Base-by-base conservation (phyloP, 2,113 vertebrate species). In the Saguinus imperator region DNA sequence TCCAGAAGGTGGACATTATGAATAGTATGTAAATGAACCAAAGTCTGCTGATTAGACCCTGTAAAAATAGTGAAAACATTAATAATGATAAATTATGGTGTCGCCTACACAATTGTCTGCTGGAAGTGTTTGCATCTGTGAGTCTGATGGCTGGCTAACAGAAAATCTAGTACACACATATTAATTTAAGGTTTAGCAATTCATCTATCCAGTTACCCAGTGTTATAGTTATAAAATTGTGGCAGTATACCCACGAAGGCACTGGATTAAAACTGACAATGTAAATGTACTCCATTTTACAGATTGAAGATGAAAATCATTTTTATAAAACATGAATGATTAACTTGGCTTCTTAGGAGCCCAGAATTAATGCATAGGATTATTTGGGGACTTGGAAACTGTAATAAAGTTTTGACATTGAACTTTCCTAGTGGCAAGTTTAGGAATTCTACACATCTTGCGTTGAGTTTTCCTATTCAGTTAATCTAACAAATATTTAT, bases 41-140 rank as follows among this genome's bases (percentile, higher is more conserved):
- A 82, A 21, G 12, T 92, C 48, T 95, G 10, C 9, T 70, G 45
- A 85, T 95, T 94, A 82, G 81, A 93, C 40, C n/a, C 37, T 73
- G 17, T 57, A 64, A 73, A 91, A 84, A 68, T 13, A 87, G 35
- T 4, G 66, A 94, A 93, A 90, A 76, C 13, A 48, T 37, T 94
- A 84, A 55, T 80, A 88, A 29, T 77, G 5, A 32, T 94, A 73
- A 75, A 23, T 94, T 43, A 45, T 87, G 25, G 32, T 86, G 27
- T 40, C 82, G 20, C 11, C 3, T 72, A 18, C 45, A 16, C 79
- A 43, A 43, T 68, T 93, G 43, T 70, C 13, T 87, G 13, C 25
- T 45, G 20, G 75, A 85, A 52, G 52, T 66, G 6, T 76, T 92
- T 95, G 1, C 45, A 50, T 43, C 9, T 40, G 73, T 83, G 50